These are phyloP conservation scores for Piscicola geometra DNA, from an alignment of 2,888 invertebrate species.

Conservation along the genomic window DNA sequence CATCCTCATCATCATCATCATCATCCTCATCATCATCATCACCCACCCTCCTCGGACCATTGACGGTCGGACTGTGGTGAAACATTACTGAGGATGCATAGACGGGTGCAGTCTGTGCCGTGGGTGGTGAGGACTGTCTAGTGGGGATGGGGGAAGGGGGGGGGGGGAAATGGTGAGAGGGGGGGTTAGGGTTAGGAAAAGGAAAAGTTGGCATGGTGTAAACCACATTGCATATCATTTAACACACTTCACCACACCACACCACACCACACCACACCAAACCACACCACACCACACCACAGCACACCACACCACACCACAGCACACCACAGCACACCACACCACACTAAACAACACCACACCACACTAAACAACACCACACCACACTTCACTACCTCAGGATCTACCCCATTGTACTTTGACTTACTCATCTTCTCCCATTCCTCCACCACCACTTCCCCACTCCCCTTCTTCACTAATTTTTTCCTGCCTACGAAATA, in stretches of 20 bases:
- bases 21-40: too few species aligned
- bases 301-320: too few species aligned
- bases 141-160: not conserved
- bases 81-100: slow-evolving; percentile 82
- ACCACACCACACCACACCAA: too few species aligned
- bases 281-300: too few species aligned
- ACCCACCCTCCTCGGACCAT: slow-evolving; percentile 78
- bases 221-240: too few species aligned
- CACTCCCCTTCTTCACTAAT: slow-evolving; percentile 63
- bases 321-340: too few species aligned
- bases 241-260: too few species aligned
- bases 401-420: slow-evolving; percentile 92
- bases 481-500: slow-evolving; percentile 51
- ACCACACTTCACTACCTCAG: slow-evolving; percentile 59
- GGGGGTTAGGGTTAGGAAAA: not conserved
- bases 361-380: slow-evolving; percentile 81
- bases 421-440: slow-evolving; percentile 99
- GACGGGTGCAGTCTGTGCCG: slow-evolving; percentile 82
- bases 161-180: not conserved
- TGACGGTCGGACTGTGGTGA: slow-evolving; percentile 81
- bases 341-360: too few species aligned
- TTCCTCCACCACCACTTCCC: slow-evolving; percentile 65
- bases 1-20: not conserved
- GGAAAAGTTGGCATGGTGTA: not conserved
- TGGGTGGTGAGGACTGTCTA: slow-evolving; percentile 67